phyloP scores from a whole-genome alignment of 2,888 invertebrate species.

The Beris chalybata region DNA sequence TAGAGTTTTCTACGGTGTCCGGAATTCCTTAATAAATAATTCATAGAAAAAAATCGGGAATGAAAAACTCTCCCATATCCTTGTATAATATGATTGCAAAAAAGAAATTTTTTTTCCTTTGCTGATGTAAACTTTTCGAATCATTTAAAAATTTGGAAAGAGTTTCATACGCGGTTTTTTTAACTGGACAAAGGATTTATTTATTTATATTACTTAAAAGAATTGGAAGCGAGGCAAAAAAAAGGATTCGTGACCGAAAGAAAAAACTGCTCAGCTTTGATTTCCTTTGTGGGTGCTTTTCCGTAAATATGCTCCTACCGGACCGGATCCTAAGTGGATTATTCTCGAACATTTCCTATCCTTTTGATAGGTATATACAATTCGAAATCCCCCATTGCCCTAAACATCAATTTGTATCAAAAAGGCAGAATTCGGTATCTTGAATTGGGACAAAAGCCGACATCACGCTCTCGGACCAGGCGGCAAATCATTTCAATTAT shows the following conservation, averaged over 20 bases:
- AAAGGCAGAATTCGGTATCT: neutral
- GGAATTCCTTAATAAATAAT: conserved; percentile 19
- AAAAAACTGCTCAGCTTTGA: conserved; percentile 13
- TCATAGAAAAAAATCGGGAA: conserved; percentile 3
- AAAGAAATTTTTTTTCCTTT: neutral
- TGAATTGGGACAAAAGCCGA: neutral
- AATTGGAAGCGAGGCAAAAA: neutral
- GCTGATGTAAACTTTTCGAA: conserved; percentile 14
- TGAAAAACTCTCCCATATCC: conserved; percentile 4
- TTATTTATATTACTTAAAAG: conserved; percentile 1
- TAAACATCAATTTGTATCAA: conserved; percentile 23
- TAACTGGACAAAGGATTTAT: neutral
- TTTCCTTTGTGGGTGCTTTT: conserved; percentile 21
- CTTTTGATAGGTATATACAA: neutral
- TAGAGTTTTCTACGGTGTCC: neutral
- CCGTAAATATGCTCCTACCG: conserved; percentile 4
- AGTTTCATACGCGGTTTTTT: neutral
- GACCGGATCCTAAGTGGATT: conserved; percentile 12
- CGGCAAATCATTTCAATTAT: conserved; percentile 23
- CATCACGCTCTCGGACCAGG: neutral
- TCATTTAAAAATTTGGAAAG: neutral
- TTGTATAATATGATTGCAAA: neutral
- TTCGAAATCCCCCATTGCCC: conserved; percentile 3
- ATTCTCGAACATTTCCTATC: conserved; percentile 15
- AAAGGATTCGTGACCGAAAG: neutral